Evolutionary conservation across 2,888 invertebrate species (phyloP), one percentile per base, ranked within the genome.

Genomic region (Standfussiana lucernea): DNA sequence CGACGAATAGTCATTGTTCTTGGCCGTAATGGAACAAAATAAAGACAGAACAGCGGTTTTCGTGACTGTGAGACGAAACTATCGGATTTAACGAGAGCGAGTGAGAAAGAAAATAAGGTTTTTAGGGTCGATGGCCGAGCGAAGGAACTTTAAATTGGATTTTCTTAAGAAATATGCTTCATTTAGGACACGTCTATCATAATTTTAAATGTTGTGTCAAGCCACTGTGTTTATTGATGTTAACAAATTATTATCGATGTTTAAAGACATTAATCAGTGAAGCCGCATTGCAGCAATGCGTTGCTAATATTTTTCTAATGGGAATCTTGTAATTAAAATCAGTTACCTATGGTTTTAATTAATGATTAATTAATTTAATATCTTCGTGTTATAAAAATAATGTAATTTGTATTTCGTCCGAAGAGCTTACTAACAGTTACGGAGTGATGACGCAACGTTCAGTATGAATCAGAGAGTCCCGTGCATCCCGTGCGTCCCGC

Each of bases 21-120:
- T 96, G 94, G 93, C 91, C 92, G 95, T 96, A 95, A 96, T 96
- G 95, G 96, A 95, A 95, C 95, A 96, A 96, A 96, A 96, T 96
- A 96, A 96, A 96, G 96, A 94, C 95, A 95, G 95, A 95, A 93
- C 95, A 96, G 96, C 95, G 95, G 96, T 95, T 95, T 95, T 96
- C 96, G 96, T 96, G 96, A 96, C 95, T 94, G 92, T 88, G 96
- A 96, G 95, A 96, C 92, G 86, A 91, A 94, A 91, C 89, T 93
- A 95, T 91, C 74, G 77, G 90, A 86, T 85, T 89, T 77, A 78
- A 87, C 79, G 90, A 80, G 95, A 89, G 91, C 80, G 93, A 96
- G 89, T 70, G 93, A 92, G 96, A 96, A 81, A 84, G 88, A 91
- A 88, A 90, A 93, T 93, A 93, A 95, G 94, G 93, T 94, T 95